phyloP scores from a whole-genome alignment of 2,888 invertebrate species.

The Drosophila vallismaia region DNA sequence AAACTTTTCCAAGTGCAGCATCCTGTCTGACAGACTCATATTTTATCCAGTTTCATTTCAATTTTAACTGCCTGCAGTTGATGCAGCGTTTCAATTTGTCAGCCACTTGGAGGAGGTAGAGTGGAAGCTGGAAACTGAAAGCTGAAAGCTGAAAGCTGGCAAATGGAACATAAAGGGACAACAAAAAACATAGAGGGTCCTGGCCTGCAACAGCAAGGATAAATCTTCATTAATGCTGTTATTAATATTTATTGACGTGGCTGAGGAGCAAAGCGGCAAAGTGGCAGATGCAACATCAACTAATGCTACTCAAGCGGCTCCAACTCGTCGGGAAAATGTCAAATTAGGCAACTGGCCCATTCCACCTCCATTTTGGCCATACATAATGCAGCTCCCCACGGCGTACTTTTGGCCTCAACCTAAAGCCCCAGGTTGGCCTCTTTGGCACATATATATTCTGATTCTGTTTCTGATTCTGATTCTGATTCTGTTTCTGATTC shows the following conservation, averaged over 20 bases:
- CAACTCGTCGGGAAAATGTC: constrained; percentile 17
- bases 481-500: not conserved
- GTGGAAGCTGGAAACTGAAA: too few species aligned
- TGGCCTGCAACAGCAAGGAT: constrained; percentile 35
- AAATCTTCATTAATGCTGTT: constrained; percentile 80
- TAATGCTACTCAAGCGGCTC: constrained; percentile 10
- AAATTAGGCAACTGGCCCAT: constrained; percentile 49
- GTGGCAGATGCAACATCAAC: constrained; percentile 7
- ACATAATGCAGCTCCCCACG: constrained; percentile 66
- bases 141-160: not conserved
- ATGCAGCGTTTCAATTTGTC: constrained; percentile 46
- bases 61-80: constrained; percentile 43
- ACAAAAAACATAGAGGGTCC: not conserved
- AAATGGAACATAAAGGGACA: constrained; percentile 5
- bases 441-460: too few species aligned
- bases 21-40: constrained; percentile 31
- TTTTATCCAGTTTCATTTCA: constrained; percentile 49
- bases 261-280: not conserved
- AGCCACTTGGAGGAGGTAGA: not conserved
- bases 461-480: not conserved
- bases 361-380: constrained; percentile 24
- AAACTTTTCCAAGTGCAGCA: not conserved
- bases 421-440: constrained; percentile 2
- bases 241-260: constrained; percentile 81
- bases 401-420: constrained; percentile 56